Evolutionary conservation across 1,140 invertebrate genomes (phyloP), one percentile per base, ranked within the genome.

Genomic region (Pseudoatta argentina): DNA sequence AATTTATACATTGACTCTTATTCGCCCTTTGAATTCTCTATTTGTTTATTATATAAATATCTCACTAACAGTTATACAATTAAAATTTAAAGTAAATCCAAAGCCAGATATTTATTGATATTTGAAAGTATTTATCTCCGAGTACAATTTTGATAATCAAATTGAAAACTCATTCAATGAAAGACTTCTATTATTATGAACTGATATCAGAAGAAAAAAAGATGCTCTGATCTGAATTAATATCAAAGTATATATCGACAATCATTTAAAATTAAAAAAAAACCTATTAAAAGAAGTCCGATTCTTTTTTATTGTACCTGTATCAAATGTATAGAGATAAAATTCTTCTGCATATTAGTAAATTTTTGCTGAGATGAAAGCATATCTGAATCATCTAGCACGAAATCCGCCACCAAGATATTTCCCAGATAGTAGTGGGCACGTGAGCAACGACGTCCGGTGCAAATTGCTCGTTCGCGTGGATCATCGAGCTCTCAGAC

Each of bases 401-500:
- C 21, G 14, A 21, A 79, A 79, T 79, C 30, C 6, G n/a, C 8
- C 14, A 30, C 4, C n/a, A 27, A 79, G 44, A 79, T 69, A 69
- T 39, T 79, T 55, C 18, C n/a, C 18, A 73, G 24, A 86, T 44
- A 39, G 18, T 57, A 73, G 51, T n/a, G 51, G 53, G 71, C 27
- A 34, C 64, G 64, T 12, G 34, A 39, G n/a, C 34, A 66, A 4
- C 64, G 4, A 30, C 66, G 10, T 86, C 85, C 63, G 55, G 63
- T 53, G 69, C 64, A 57, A 78, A 75, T 34, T 55, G 66, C 30
- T 48, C 67, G 51, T 53, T 55, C 57, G 66, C 73, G 72, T 85
- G 89, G 82, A 90, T 90, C 75, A 91, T 61, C 88, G 78, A 79
- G 63, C 66, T 86, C 76, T 75, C 34, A 77, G 76, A 89, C 87